phyloP scores from a whole-genome alignment of 2,888 invertebrate species.

The Syrista parreyssii region DNA sequence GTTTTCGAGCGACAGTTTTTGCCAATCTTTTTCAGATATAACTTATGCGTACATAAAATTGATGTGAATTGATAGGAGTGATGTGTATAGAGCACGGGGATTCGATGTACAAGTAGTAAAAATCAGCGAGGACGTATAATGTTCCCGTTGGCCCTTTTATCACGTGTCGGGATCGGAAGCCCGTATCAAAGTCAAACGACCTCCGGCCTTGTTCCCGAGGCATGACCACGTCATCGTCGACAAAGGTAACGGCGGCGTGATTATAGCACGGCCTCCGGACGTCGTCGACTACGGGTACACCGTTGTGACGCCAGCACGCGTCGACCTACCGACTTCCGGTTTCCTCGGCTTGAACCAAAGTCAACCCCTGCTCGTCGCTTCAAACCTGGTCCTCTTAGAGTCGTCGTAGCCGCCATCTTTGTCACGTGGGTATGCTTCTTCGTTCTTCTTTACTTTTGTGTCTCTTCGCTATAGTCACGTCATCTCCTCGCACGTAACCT shows the following conservation, averaged over 20 bases:
- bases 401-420: neutral
- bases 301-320: slow-evolving; percentile 25
- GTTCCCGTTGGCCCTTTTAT: neutral
- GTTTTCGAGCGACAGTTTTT: neutral
- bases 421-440: neutral
- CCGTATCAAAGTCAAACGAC: neutral
- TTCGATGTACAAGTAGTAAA: neutral
- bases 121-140: neutral
- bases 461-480: neutral
- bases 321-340: slow-evolving; percentile 34
- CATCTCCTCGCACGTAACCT: neutral
- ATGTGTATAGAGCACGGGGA: no score
- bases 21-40: no score
- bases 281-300: slow-evolving; percentile 27
- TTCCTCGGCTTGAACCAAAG: slow-evolving; percentile 20
- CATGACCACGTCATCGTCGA: slow-evolving; percentile 1
- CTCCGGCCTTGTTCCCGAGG: neutral
- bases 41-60: neutral
- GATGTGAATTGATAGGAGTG: neutral
- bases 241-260: neutral
- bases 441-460: neutral
- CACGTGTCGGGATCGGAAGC: neutral
- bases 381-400: neutral
- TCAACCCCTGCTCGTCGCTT: slow-evolving; percentile 5
- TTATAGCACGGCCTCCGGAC: slow-evolving; percentile 8